A percentile compares a stretch with the other conserved stretches of the same genome.
These are phyloP conservation scores for Capromys pilorides DNA, from an alignment of 2,797 vertebrate species.

Conservation along the genomic window DNA sequence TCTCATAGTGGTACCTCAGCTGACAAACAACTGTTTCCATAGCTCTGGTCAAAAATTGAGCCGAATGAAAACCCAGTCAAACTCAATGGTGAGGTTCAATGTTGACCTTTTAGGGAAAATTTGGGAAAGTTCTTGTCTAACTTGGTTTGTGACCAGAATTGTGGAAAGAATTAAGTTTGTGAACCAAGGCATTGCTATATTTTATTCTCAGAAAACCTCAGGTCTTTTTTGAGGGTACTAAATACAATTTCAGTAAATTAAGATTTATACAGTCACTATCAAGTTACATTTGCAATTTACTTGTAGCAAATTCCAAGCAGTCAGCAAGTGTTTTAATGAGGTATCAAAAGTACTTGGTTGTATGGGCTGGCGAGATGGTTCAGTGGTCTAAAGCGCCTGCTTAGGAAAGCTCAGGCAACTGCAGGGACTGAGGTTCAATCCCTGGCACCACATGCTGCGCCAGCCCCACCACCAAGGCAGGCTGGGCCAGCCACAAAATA, in stretches of 20 bases:
- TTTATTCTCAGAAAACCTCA: not conserved
- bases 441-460: too few relatives aligned
- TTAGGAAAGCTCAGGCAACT: too few relatives aligned
- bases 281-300: not conserved
- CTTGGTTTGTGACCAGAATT: not conserved
- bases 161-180: not conserved
- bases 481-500: too few relatives aligned
- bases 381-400: too few relatives aligned
- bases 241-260: slow-evolving; percentile 29
- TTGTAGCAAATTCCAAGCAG: slow-evolving; percentile 10
- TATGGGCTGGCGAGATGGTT: too few relatives aligned
- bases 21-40: not conserved
- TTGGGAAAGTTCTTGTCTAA: not conserved
- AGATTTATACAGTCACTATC: not conserved
- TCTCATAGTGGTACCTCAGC: not conserved
- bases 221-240: not conserved
- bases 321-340: slow-evolving; percentile 43
- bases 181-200: not conserved
- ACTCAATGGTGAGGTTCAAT: not conserved
- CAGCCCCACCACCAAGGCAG: too few relatives aligned
- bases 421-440: too few relatives aligned
- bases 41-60: not conserved
- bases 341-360: not conserved
- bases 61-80: not conserved
- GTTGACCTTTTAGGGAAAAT: not conserved